Percentiles rank a stretch among this genome's conserved stretches.
These are phyloP conservation scores for Falcunculus frontatus DNA, from an alignment of 2,113 vertebrate species.

Conservation along the genomic window DNA sequence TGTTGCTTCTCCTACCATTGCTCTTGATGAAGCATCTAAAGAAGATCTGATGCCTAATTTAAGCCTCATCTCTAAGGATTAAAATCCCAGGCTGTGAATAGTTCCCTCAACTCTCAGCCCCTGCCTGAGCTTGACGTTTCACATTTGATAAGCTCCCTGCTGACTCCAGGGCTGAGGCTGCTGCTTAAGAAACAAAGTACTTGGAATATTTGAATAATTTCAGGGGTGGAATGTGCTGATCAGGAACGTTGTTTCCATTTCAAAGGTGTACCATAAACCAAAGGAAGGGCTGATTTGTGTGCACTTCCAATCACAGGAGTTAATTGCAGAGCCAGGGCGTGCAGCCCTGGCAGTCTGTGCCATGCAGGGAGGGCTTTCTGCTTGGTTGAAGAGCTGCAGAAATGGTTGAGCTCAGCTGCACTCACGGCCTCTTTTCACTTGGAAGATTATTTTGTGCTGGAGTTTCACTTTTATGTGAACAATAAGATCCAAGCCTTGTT, in stretches of 20 bases:
- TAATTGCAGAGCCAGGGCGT: neutral
- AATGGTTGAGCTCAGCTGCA: neutral
- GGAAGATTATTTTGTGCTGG: neutral
- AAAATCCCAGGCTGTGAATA: neutral
- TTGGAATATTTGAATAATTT: neutral
- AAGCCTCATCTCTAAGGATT: neutral
- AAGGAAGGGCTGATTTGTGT: no score
- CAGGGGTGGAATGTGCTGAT: neutral
- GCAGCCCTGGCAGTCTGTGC: neutral
- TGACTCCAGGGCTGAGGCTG: neutral
- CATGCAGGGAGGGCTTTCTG: neutral
- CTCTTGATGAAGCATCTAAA: neutral
- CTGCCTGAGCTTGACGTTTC: neutral
- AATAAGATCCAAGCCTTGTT: fast-evolving
- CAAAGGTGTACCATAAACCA: fast-evolving
- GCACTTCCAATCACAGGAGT: fast-evolving
- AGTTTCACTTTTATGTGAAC: neutral
- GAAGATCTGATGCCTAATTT: neutral
- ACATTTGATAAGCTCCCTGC: neutral
- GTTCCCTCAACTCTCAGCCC: neutral
- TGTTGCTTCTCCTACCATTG: fast-evolving
- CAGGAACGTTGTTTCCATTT: neutral
- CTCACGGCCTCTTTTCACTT: fast-evolving
- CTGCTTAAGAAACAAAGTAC: neutral
- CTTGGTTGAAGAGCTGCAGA: fast-evolving